phyloP scores from a whole-genome alignment of 35 echinoderm and acorn worm genomes.

The Anneissia japonica region DNA sequence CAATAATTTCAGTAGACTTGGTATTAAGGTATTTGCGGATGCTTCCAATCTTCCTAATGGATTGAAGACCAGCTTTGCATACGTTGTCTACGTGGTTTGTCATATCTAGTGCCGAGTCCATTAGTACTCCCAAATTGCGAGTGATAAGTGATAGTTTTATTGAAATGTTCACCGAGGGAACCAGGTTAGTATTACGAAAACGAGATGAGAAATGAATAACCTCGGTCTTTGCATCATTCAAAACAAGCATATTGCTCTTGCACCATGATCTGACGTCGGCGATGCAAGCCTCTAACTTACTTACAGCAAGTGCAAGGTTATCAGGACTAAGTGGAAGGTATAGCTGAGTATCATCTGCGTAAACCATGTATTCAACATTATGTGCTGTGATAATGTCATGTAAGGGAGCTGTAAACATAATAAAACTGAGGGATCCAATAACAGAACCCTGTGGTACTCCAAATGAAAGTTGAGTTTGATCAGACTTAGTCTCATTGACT shows the following conservation, averaged over 20 bases:
- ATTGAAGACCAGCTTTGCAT: conserved; percentile 8
- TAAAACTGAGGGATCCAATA: too few relatives aligned
- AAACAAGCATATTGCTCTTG: not conserved
- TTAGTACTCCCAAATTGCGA: conserved; percentile 17
- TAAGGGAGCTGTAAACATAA: too few relatives aligned
- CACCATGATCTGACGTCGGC: conserved; percentile 22
- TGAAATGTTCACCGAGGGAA: not conserved
- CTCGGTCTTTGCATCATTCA: conserved; percentile 15
- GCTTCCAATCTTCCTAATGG: too few relatives aligned
- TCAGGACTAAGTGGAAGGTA: not conserved
- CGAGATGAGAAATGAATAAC: not conserved
- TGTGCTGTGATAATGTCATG: too few relatives aligned
- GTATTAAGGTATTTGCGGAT: too few relatives aligned
- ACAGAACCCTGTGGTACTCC: too few relatives aligned
- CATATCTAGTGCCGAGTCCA: conserved; percentile 4
- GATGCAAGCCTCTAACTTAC: conserved; percentile 13
- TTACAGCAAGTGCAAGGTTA: not conserved
- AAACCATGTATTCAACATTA: too few relatives aligned
- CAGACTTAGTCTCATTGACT: too few relatives aligned
- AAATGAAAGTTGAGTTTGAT: too few relatives aligned
- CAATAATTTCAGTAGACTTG: too few relatives aligned
- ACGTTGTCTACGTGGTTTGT: not conserved
- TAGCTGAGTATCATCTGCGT: too few relatives aligned
- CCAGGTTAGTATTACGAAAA: not conserved
- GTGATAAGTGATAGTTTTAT: conserved; percentile 4